Evolutionary conservation across 2,113 vertebrate species (phyloP).

Genomic region (Planiliza haematocheilus): DNA sequence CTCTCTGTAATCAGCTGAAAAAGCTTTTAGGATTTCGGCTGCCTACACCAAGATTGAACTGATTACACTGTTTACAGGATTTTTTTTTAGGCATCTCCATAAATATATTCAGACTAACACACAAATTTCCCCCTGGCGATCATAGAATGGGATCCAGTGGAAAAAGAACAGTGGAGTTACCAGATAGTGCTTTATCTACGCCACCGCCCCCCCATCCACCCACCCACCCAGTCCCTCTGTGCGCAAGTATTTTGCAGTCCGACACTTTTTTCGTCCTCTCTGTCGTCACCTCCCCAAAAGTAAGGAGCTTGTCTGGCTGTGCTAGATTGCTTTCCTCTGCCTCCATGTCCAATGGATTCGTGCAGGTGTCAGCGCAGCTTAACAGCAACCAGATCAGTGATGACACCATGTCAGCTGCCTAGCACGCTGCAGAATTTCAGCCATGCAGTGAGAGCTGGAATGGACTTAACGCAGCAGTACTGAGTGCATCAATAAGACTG

Average conservation of each 20-base stretch:
- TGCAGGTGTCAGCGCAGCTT: conserved; percentile 73
- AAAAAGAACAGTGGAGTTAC: neutral
- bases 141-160: neutral
- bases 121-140: neutral
- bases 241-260: conserved; percentile 24
- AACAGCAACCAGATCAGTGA: conserved; percentile 70
- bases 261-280: conserved; percentile 16
- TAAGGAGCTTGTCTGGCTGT: conserved; percentile 30
- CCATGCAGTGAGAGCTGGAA: neutral
- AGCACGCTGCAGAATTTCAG: conserved; percentile 53
- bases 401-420: conserved; percentile 68
- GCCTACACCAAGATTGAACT: conserved; percentile 15
- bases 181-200: neutral
- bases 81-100: conserved; percentile 15
- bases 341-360: conserved; percentile 78
- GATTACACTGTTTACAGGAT: conserved; percentile 31
- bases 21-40: conserved; percentile 29
- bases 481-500: conserved; percentile 3
- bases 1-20: conserved; percentile 30
- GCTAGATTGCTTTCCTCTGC: conserved; percentile 58
- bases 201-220: no score
- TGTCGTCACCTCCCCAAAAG: conserved; percentile 46
- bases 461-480: conserved; percentile 19
- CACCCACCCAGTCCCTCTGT: no score
- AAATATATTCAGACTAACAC: conserved; percentile 9